Conservation (phyloP, 2,113 vertebrate species). For the Trinectes maculatus region DNA sequence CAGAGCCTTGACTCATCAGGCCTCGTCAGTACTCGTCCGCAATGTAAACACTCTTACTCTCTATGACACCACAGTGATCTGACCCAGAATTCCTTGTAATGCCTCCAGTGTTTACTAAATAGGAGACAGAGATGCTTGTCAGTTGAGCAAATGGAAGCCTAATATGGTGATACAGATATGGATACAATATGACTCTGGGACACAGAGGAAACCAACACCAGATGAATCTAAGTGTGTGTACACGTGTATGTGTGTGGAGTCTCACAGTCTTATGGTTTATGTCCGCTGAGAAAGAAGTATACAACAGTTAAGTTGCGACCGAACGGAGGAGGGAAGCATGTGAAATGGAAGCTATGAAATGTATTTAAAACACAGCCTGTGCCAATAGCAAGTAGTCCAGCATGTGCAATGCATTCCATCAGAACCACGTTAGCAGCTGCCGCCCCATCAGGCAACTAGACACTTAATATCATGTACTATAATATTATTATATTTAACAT, state of each 20-base stretch:
- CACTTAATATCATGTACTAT: too few relatives aligned
- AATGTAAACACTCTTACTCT: slow-evolving; percentile 20
- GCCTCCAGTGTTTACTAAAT: slow-evolving; percentile 44
- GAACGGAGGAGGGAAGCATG: background rate
- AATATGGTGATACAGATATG: slow-evolving; percentile 53
- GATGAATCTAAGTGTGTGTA: slow-evolving; percentile 21
- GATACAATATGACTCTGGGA: slow-evolving; percentile 12
- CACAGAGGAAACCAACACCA: slow-evolving; percentile 5
- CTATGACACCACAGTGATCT: slow-evolving; percentile 26
- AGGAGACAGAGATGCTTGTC: slow-evolving; percentile 48
- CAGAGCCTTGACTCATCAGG: slow-evolving; percentile 4
- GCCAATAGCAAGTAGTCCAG: slow-evolving; percentile 24
- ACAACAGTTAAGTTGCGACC: slow-evolving; percentile 7
- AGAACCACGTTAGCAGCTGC: background rate
- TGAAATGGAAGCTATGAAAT: slow-evolving; percentile 41
- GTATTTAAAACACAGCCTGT: slow-evolving; percentile 33
- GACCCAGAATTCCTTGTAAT: slow-evolving; percentile 28
- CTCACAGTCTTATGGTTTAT: slow-evolving; percentile 36
- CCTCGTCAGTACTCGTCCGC: background rate
- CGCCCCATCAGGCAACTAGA: background rate
- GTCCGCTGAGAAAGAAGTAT: slow-evolving; percentile 14
- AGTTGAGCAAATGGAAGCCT: slow-evolving; percentile 46
- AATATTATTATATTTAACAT: background rate
- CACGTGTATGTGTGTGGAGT: slow-evolving; percentile 10
- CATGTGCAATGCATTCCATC: background rate